phyloP scores from a whole-genome alignment of 2,797 vertebrate genomes.

The Parauchenoglanis ngamensis region DNA sequence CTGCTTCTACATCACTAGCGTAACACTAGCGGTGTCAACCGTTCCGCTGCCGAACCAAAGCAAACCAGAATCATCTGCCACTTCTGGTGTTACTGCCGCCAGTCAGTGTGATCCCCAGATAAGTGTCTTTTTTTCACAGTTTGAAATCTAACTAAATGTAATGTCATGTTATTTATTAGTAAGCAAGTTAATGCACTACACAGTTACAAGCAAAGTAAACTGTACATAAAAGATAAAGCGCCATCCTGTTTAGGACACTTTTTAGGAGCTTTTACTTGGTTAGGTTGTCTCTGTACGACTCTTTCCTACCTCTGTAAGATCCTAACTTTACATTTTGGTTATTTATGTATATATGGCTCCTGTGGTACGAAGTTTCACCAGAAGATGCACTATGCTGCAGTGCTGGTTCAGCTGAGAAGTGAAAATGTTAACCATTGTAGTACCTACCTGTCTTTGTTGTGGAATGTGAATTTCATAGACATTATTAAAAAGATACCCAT shows the following conservation, averaged over 20 bases:
- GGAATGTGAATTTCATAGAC: constrained; percentile 69
- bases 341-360: constrained; percentile 7
- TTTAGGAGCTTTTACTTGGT: not conserved
- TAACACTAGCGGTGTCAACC: no score
- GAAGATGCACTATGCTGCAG: not conserved
- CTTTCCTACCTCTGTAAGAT: not conserved
- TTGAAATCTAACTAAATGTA: not conserved
- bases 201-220: not conserved
- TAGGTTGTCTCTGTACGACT: not conserved
- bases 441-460: constrained; percentile 62
- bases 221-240: not conserved
- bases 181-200: not conserved
- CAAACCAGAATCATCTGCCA: no score
- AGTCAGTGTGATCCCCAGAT: not conserved
- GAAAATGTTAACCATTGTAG: constrained; percentile 35
- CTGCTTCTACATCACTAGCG: no score
- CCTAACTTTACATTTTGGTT: not conserved
- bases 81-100: no score
- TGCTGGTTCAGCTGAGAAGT: constrained; percentile 18
- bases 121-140: not conserved
- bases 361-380: constrained; percentile 13
- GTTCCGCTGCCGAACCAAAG: no score
- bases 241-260: not conserved
- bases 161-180: not conserved
- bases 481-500: constrained; percentile 66